phyloP scores from a whole-genome alignment of 1,140 invertebrate genomes.

The Drosophila bocqueti region DNA sequence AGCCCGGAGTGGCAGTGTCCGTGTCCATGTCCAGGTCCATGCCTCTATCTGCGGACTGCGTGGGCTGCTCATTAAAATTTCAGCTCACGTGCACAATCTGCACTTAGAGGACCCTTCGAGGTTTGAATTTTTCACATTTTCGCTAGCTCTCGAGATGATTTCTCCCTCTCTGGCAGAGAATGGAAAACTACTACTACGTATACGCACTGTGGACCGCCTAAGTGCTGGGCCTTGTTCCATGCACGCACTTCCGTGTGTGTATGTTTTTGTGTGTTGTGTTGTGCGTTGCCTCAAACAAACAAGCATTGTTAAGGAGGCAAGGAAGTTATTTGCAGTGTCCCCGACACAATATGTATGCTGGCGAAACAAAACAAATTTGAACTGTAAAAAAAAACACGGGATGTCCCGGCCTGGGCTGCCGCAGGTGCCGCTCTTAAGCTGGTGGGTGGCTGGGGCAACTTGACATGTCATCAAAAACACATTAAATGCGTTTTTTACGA shows the following conservation, averaged over 20 bases:
- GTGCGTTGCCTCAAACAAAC: constrained; percentile 55
- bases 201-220: constrained; percentile 32
- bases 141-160: constrained; percentile 52
- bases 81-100: constrained; percentile 77
- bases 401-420: constrained; percentile 18
- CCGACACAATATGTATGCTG: constrained; percentile 43
- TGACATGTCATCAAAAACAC: constrained; percentile 84
- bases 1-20: constrained; percentile 46
- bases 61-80: constrained; percentile 74
- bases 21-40: constrained; percentile 24
- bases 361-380: constrained; percentile 56
- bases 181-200: constrained; percentile 41
- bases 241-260: constrained; percentile 49
- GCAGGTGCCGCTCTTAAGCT: constrained; percentile 33
- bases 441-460: constrained; percentile 52
- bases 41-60: constrained; percentile 42
- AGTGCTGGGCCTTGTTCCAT: constrained; percentile 64
- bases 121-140: constrained; percentile 82
- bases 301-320: constrained; percentile 63
- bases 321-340: constrained; percentile 69
- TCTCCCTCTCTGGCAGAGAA: constrained; percentile 4
- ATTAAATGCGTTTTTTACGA: constrained; percentile 82
- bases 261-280: background rate
- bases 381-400: constrained; percentile 44
- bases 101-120: constrained; percentile 78